Evolutionary conservation across 2,113 vertebrate genomes (phyloP).

Genomic region (Takifugu flavidus): DNA sequence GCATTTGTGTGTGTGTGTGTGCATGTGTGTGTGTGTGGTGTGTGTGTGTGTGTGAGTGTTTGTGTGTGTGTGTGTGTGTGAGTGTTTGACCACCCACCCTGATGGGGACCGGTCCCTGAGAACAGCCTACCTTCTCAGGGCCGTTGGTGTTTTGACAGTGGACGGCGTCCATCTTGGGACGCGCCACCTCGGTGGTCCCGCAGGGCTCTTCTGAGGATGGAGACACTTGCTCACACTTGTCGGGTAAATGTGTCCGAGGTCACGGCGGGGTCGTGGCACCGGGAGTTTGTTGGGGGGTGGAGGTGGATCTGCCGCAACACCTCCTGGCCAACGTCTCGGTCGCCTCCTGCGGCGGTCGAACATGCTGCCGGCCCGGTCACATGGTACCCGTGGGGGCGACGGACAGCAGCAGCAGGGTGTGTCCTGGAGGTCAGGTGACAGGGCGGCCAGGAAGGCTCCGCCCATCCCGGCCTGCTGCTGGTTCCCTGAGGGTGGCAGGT

Average conservation of each 20-base stretch:
- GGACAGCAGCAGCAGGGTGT: slow-evolving; percentile 41
- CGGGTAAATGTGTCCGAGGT: slow-evolving; percentile 29
- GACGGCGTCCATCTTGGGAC: slow-evolving; percentile 7
- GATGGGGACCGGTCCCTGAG: background rate
- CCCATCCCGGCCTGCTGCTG: too few relatives aligned
- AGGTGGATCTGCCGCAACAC: slow-evolving; percentile 24
- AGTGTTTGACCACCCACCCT: slow-evolving; percentile 36
- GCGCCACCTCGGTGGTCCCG: slow-evolving; percentile 2
- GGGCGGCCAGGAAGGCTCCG: background rate
- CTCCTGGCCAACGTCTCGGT: slow-evolving; percentile 15
- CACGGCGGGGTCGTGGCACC: slow-evolving; percentile 21
- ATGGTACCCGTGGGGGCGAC: background rate
- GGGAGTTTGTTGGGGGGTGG: slow-evolving; percentile 7
- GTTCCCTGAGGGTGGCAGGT: too few relatives aligned
- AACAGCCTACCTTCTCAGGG: slow-evolving; percentile 33
- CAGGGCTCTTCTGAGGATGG: background rate
- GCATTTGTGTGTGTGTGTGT: slow-evolving; percentile 15
- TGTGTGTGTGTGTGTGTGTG: slow-evolving; percentile 21
- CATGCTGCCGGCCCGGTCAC: background rate
- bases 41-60: background rate
- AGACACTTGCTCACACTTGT: slow-evolving; percentile 26
- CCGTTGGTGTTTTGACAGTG: slow-evolving; percentile 38
- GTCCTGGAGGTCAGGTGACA: background rate
- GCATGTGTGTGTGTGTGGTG: background rate
- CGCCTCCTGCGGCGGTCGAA: slow-evolving; percentile 32